These are phyloP conservation scores for Agrilus planipennis DNA, from an alignment of 1,140 invertebrate species.

Conservation along the genomic window DNA sequence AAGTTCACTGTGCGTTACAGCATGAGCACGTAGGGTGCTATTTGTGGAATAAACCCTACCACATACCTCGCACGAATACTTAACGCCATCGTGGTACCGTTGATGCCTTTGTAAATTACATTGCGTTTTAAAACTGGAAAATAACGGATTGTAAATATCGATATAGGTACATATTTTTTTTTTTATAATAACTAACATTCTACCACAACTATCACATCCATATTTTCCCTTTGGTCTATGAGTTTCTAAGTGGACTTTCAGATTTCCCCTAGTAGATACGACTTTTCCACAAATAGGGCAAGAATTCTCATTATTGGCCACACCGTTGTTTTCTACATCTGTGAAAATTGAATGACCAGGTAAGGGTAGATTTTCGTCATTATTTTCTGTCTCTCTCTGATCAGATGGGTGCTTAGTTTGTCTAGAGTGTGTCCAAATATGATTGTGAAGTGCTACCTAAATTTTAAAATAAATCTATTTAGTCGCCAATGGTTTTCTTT, in stretches of 20 bases:
- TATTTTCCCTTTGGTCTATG: slow-evolving; percentile 50
- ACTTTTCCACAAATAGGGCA: slow-evolving; percentile 50
- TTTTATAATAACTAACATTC: slow-evolving; percentile 44
- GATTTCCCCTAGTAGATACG: slow-evolving; percentile 49
- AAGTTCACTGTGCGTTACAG: slow-evolving; percentile 56
- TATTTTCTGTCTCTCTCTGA: slow-evolving; percentile 1
- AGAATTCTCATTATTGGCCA: slow-evolving; percentile 1
- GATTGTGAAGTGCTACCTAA: slow-evolving; percentile 43
- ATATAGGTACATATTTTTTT: background rate
- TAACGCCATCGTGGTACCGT: slow-evolving; percentile 49
- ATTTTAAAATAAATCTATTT: too few species aligned
- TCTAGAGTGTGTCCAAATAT: slow-evolving; percentile 42
- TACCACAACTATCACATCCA: slow-evolving; percentile 53
- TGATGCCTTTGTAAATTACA: slow-evolving; percentile 53
- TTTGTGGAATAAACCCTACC: slow-evolving; percentile 57
- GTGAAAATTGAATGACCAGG: background rate
- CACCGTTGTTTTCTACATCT: slow-evolving; percentile 6
- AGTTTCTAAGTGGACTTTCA: slow-evolving; percentile 53
- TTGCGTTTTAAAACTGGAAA: slow-evolving; percentile 54
- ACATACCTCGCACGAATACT: slow-evolving; percentile 54
- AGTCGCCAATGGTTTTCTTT: too few species aligned
- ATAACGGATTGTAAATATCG: background rate
- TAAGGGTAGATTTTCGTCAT: background rate
- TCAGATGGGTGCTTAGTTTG: slow-evolving; percentile 6
- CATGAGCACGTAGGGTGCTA: slow-evolving; percentile 56